These are phyloP conservation scores for Drosophila watanabei DNA, from an alignment of 1,140 invertebrate species.

Conservation along the genomic window DNA sequence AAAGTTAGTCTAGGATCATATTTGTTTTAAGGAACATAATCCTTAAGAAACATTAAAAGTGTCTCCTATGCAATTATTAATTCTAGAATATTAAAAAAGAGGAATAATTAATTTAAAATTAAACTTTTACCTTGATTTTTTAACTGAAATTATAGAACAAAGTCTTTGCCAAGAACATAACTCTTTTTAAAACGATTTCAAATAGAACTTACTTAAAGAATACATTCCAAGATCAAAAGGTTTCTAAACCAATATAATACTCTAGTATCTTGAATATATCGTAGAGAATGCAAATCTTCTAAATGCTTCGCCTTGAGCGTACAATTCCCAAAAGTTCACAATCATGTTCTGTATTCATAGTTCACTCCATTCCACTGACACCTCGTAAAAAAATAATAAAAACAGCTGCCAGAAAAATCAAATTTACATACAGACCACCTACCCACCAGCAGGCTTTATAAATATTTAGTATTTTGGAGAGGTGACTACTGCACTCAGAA, in stretches of 20 bases:
- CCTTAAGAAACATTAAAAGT: background rate
- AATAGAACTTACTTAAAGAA: too few species aligned
- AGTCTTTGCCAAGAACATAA: background rate
- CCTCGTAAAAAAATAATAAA: conserved; percentile 11
- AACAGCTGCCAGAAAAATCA: conserved; percentile 5
- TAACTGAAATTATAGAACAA: background rate
- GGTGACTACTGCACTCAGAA: conserved; percentile 20
- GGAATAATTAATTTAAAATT: background rate
- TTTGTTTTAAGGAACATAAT: background rate
- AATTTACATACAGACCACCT: conserved; percentile 11
- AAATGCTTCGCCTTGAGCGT: conserved; percentile 1
- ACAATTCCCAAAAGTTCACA: conserved; percentile 1
- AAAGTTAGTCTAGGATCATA: too few species aligned
- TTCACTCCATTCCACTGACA: conserved; percentile 6
- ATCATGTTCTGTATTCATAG: conserved; percentile 14
- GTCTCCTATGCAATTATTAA: background rate
- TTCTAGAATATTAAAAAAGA: background rate
- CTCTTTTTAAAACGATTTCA: background rate
- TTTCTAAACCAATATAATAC: background rate
- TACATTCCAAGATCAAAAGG: background rate
- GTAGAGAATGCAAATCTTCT: too few species aligned
- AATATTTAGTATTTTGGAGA: conserved; percentile 15
- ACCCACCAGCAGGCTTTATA: background rate
- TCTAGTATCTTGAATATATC: background rate
- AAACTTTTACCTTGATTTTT: background rate